Evolutionary conservation across 2,113 vertebrate species (phyloP).

Genomic region (Melanocharis versteri): DNA sequence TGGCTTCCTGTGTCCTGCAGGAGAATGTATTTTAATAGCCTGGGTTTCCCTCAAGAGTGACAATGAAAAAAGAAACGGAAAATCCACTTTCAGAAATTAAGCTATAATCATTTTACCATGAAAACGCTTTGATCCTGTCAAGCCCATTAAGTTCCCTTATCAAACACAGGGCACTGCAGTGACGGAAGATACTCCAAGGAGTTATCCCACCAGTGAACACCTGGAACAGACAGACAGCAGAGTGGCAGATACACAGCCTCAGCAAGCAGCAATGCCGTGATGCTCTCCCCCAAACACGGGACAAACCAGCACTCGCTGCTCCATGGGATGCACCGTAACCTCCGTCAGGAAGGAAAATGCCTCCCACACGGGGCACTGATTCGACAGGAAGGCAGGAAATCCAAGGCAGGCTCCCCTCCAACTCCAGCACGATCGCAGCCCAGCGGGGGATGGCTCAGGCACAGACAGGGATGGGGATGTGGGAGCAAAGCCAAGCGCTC

Average conservation of each 20-base stretch:
- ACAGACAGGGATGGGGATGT: conserved; percentile 7
- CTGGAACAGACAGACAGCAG: conserved; percentile 53
- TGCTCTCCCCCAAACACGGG: background rate
- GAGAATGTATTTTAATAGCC: background rate
- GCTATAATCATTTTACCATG: conserved; percentile 41
- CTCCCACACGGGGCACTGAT: conserved; percentile 38
- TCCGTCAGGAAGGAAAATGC: conserved; percentile 38
- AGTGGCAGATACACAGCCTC: background rate
- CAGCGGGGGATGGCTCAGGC: conserved; percentile 14
- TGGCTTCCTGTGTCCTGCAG: background rate
- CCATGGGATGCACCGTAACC: background rate
- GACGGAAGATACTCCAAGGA: conserved; percentile 1
- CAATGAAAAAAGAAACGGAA: conserved; percentile 9
- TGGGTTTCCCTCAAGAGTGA: background rate
- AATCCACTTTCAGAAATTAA: conserved; percentile 28
- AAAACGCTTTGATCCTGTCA: conserved; percentile 38
- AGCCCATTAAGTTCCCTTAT: conserved; percentile 43
- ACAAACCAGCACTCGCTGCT: background rate
- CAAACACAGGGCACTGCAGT: background rate
- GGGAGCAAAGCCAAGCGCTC: background rate
- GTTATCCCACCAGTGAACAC: conserved; percentile 46
- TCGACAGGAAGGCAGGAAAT: conserved; percentile 66
- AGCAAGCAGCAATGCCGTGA: background rate
- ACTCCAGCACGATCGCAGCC: background rate
- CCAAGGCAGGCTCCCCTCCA: conserved; percentile 58